These are phyloP conservation scores for Vanessa tameamea DNA, from an alignment of 1,140 invertebrate genomes.

Conservation along the genomic window DNA sequence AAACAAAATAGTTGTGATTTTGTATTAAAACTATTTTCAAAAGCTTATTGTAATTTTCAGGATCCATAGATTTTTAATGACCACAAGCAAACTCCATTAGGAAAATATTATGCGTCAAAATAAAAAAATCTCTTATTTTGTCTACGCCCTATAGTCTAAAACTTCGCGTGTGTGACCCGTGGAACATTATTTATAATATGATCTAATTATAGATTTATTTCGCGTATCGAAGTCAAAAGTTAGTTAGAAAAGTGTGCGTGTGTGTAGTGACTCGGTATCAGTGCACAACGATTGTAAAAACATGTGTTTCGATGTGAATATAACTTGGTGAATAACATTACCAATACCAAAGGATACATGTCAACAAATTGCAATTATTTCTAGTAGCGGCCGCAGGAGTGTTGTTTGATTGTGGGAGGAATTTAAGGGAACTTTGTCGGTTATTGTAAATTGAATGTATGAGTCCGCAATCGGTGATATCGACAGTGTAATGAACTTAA, in stretches of 20 bases:
- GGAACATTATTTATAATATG: conserved; percentile 75
- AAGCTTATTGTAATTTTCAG: conserved; percentile 5
- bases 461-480: conserved; percentile 36
- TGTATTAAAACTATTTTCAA: too few species aligned
- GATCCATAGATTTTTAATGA: conserved; percentile 23
- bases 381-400: conserved; percentile 48
- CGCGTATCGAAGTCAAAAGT: conserved; percentile 60
- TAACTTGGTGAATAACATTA: conserved; percentile 63
- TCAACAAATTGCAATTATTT: conserved; percentile 74
- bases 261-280: conserved; percentile 50
- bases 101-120: conserved; percentile 73
- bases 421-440: conserved; percentile 32
- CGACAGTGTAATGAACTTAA: conserved; percentile 45
- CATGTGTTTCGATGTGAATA: conserved; percentile 79
- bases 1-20: too few species aligned
- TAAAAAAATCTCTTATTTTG: conserved; percentile 56
- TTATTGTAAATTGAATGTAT: conserved; percentile 31
- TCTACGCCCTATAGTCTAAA: conserved; percentile 67
- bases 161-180: conserved; percentile 76
- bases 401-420: conserved; percentile 43
- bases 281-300: conserved; percentile 59
- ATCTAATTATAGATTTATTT: conserved; percentile 74
- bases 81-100: conserved; percentile 24
- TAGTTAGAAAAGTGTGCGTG: conserved; percentile 56
- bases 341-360: conserved; percentile 57